phyloP scores from a whole-genome alignment of 1,140 invertebrate species.

The Zaprionus inermis region DNA sequence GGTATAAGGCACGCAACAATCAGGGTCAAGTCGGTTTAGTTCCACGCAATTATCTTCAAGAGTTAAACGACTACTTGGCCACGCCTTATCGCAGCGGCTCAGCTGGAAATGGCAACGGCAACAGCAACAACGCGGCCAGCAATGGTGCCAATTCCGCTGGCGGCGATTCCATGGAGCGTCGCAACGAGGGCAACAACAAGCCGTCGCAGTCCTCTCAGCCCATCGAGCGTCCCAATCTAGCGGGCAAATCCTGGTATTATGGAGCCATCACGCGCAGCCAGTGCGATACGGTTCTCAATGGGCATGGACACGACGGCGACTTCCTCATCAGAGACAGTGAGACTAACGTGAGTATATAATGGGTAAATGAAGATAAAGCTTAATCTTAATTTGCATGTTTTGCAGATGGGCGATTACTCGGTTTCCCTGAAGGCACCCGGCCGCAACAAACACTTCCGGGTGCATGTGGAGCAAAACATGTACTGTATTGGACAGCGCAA shows the following conservation, averaged over 20 bases:
- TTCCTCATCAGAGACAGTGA: constrained; percentile 99
- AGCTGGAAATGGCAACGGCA: constrained; percentile 67
- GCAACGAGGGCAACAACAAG: constrained; percentile 78
- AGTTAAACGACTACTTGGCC: constrained; percentile 93
- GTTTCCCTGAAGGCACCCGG: constrained; percentile 98
- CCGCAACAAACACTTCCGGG: constrained; percentile 99
- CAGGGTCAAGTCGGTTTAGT: constrained; percentile 96
- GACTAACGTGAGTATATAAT: constrained; percentile 93
- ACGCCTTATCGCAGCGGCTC: constrained; percentile 89
- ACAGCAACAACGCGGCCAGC: constrained; percentile 78
- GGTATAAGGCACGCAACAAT: constrained; percentile 97
- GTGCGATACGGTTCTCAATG: constrained; percentile 97
- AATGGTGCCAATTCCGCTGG: constrained; percentile 77
- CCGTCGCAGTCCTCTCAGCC: constrained; percentile 72
- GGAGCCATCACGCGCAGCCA: constrained; percentile 97
- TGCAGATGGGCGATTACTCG: constrained; percentile 98
- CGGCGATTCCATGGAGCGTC: constrained; percentile 79
- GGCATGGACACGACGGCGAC: constrained; percentile 97
- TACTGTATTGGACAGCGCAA: constrained; percentile 99
- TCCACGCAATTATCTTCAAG: constrained; percentile 98
- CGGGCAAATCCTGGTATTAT: constrained; percentile 97
- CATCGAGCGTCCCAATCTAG: constrained; percentile 88
- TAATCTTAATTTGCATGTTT: background rate
- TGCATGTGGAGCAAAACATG: constrained; percentile 96
- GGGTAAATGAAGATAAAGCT: background rate